These are phyloP conservation scores for Drosophila pegasa DNA, from an alignment of 2,888 invertebrate species.

Conservation along the genomic window DNA sequence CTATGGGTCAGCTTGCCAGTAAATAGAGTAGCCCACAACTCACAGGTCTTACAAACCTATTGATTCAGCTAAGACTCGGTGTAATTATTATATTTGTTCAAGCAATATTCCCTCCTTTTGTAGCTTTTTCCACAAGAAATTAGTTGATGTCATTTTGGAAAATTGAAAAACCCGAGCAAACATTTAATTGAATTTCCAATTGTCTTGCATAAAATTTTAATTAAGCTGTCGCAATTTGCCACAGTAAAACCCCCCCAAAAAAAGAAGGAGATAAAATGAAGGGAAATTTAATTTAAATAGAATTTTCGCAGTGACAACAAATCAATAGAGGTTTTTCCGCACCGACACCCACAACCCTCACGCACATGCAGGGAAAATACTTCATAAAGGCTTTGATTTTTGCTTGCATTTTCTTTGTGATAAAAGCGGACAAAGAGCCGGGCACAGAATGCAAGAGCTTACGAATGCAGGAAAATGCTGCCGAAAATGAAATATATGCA, in stretches of 20 bases:
- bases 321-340: slow-evolving; percentile 7
- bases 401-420: slow-evolving; percentile 8
- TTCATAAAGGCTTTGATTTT: neutral
- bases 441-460: neutral
- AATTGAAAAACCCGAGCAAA: slow-evolving; percentile 3
- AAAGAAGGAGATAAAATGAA: neutral
- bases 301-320: slow-evolving; percentile 9
- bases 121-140: neutral
- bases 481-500: slow-evolving; percentile 7
- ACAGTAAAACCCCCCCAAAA: neutral
- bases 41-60: neutral
- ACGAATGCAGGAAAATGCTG: neutral
- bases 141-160: neutral
- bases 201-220: slow-evolving; percentile 13
- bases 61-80: neutral
- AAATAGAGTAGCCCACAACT: neutral
- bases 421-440: neutral
- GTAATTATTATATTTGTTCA: slow-evolving; percentile 1
- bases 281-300: slow-evolving; percentile 9
- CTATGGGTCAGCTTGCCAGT: neutral
- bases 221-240: slow-evolving; percentile 12
- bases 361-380: neutral
- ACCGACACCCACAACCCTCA: neutral
- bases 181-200: slow-evolving; percentile 8
- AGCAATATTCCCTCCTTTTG: neutral